Base-by-base conservation (phyloP, 2,888 invertebrate genomes). In the Galerucella pusilla region DNA sequence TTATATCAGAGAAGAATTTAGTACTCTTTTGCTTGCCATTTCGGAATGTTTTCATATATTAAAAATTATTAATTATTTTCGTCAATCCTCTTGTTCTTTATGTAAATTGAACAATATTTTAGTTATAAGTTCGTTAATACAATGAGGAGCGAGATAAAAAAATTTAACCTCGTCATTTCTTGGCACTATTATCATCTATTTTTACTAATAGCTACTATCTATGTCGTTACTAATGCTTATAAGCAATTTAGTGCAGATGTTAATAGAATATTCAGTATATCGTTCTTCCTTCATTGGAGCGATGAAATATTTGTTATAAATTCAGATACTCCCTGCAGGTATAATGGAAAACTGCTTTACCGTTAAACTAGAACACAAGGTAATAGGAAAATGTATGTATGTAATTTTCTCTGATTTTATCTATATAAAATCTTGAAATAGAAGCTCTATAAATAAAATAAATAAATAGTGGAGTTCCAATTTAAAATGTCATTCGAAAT, bases 171-270 rank as follows among this genome's bases (percentile, higher is more conserved):
- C 28, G 61, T 28, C 61, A 63, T 63, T 63, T 63, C 63, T 63
- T 63, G 63, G 63, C 63, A 63, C 63, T 63, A 63, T 63, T 63
- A n/a, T 63, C n/a, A n/a, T 63, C 42, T 63, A 63, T 63, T 63
- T 63, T 63, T 63, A 63, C 35, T 35, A 14, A 16, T 14, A 63
- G 63, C 16, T 7, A 42, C 63, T 63, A 42, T 61, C 14, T 61
- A 61, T 28, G 35, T 25, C 59, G 59, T 59, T 4, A 25, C 59
- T 59, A 59, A 59, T 61, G 61, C 25, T 16, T n/a, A n/a, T 61
- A 35, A 61, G 35, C 4, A 35, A 61, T 61, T 35, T 35, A 35
- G 61, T 61, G 14, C 28, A 61, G 61, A 61, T 61, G 61, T 61
- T 61, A 63, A 63, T 63, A 63, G 42, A 42, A 63, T 63, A 42